These are phyloP conservation scores for Acridotheres tristis DNA, from an alignment of 2,797 vertebrate genomes.

Conservation along the genomic window DNA sequence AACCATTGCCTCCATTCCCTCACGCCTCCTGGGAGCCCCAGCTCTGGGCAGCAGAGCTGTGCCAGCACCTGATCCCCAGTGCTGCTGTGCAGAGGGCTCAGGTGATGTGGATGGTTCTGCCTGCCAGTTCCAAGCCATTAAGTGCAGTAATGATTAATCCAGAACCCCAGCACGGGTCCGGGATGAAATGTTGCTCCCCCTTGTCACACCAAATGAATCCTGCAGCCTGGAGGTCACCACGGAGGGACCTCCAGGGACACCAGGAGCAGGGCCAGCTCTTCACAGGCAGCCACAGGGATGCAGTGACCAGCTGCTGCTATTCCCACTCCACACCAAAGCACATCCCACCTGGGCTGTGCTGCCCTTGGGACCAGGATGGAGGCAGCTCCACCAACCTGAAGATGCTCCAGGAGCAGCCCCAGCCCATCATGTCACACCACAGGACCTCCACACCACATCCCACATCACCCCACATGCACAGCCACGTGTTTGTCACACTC, in stretches of 20 bases:
- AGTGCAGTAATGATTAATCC: slow-evolving; percentile 57
- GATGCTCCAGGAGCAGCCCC: neutral
- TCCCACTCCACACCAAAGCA: neutral
- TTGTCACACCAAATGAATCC: neutral
- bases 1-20: slow-evolving; percentile 22
- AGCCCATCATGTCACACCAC: neutral
- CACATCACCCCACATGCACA: neutral
- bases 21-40: neutral
- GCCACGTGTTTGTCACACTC: neutral
- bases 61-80: slow-evolving; percentile 48
- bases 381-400: neutral
- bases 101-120: neutral
- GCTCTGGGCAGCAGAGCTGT: neutral
- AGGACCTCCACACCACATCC: neutral
- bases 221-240: neutral
- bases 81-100: neutral
- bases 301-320: neutral
- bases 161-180: neutral
- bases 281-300: neutral
- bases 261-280: neutral
- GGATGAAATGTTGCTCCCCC: neutral
- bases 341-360: accelerated
- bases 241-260: neutral
- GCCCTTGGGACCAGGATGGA: no score
- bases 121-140: neutral